phyloP scores from a whole-genome alignment of 2,113 vertebrate genomes.

The Oxyura jamaicensis region DNA sequence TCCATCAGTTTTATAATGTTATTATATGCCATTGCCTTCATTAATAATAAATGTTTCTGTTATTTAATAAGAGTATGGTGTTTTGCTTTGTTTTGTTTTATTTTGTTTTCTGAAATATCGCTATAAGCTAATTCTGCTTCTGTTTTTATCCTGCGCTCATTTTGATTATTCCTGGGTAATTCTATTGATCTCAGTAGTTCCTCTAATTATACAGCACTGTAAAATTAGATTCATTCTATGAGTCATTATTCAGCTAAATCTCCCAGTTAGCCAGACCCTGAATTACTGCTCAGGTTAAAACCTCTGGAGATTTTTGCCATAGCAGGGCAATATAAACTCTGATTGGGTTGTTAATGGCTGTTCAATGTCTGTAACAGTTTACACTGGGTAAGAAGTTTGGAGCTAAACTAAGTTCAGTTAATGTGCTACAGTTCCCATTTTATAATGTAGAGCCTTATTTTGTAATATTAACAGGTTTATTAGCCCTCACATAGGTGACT shows the following conservation, averaged over 20 bases:
- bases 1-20: background rate
- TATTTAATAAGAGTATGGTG: background rate
- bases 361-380: conserved; percentile 16
- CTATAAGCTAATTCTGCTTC: background rate
- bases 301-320: conserved; percentile 35
- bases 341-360: conserved; percentile 27
- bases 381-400: background rate
- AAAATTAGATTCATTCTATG: conserved; percentile 10
- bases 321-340: background rate
- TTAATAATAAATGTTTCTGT: background rate
- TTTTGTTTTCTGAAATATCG: background rate
- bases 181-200: conserved; percentile 9
- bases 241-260: conserved; percentile 33
- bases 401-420: background rate
- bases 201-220: conserved; percentile 4
- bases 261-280: conserved; percentile 26
- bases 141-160: background rate
- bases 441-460: background rate
- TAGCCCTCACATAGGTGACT: background rate
- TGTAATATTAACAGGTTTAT: background rate
- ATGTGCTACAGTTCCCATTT: background rate
- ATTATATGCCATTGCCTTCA: background rate
- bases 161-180: conserved; percentile 18
- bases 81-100: background rate
- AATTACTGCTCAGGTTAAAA: conserved; percentile 26